Percentiles rank a stretch among this genome's conserved stretches.
Conservation (phyloP, 2,888 invertebrate species). For the Andrena praecox region DNA sequence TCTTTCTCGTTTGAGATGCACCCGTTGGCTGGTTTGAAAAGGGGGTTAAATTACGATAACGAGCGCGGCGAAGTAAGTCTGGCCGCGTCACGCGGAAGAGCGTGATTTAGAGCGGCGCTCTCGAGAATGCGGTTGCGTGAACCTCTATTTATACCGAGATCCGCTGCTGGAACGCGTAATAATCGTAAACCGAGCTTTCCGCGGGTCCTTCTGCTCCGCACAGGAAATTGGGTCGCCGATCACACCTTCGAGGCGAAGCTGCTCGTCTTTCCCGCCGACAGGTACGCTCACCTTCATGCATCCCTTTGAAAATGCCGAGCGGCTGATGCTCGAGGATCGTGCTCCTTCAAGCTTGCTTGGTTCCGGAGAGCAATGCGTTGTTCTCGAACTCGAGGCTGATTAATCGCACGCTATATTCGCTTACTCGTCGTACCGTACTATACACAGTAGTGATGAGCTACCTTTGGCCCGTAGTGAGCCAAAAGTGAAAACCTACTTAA, state of each 20-base stretch:
- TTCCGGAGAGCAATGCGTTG: no score
- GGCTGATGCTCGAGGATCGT: not conserved
- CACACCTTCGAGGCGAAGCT: not conserved
- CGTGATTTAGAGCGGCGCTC: constrained; percentile 53
- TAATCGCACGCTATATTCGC: no score
- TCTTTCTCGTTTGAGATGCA: not conserved
- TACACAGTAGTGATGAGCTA: no score
- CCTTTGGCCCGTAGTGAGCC: no score
- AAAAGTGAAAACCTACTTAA: no score
- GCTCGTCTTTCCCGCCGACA: not conserved
- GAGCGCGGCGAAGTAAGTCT: constrained; percentile 31
- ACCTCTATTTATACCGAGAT: constrained; percentile 58
- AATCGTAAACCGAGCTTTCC: constrained; percentile 59
- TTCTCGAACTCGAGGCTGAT: no score
- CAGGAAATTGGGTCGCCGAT: constrained; percentile 49
- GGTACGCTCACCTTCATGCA: constrained; percentile 13
- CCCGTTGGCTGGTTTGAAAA: not conserved
- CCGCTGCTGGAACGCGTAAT: constrained; percentile 59
- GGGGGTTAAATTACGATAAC: constrained; percentile 65
- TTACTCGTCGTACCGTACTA: no score
- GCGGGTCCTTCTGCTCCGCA: not conserved
- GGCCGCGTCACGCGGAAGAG: constrained; percentile 50
- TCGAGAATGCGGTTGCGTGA: constrained; percentile 27
- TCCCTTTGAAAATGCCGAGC: not conserved
- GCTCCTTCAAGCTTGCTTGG: not conserved